Evolutionary conservation across 37 sponge, comb jelly and placozoan species (phyloP), one percentile per base, ranked within the genome.

Genomic region (Eunapius fragilis): DNA sequence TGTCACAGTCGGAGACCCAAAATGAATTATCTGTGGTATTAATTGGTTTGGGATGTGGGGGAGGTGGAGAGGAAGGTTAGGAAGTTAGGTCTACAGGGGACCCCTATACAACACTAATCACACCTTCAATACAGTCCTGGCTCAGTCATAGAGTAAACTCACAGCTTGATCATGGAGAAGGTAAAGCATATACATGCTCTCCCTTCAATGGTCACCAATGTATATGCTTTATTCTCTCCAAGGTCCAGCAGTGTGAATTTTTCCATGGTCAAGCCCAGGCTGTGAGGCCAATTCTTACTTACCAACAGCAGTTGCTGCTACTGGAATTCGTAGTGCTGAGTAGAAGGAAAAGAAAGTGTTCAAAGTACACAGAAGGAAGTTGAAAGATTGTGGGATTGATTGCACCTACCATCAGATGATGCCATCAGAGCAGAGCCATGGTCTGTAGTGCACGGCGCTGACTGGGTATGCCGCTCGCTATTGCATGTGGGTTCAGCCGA

Each of bases 1-100:
- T 76, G 25, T 80, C 80, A 2, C 32, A 30, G 58, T 92, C 92
- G 50, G 85, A 79, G 31, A 85, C 86, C 93, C 89, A 89, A n/a
- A 7, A n/a, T 5, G 78, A 78, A 70, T 41, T 70, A 12, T 71
- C 67, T 79, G 73, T 22, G 32, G 23, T n/a, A n/a, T n/a, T n/a
- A n/a, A n/a, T n/a, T n/a, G n/a, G n/a, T n/a, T n/a, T n/a, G n/a
- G n/a, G n/a, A n/a, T n/a, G 41, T 9, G 41, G 41, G 41, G 41
- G 41, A 6, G 6, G 41, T 3, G 6, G 41, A 6, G 6, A 6
- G 41, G 6, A 6, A 6, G 41, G 6, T 9, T 3, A 6, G 41
- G 41, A 41, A 6, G 41, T 41, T 41, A 41, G 41, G 41, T 41
- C 41, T 41, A 41, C 41, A 41, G 6, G 41, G 6, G n/a, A n/a